Percentiles rank a stretch among this genome's conserved stretches.
Conservation (phyloP, 2,888 invertebrate genomes). For the Diaprepes abbreviatus region DNA sequence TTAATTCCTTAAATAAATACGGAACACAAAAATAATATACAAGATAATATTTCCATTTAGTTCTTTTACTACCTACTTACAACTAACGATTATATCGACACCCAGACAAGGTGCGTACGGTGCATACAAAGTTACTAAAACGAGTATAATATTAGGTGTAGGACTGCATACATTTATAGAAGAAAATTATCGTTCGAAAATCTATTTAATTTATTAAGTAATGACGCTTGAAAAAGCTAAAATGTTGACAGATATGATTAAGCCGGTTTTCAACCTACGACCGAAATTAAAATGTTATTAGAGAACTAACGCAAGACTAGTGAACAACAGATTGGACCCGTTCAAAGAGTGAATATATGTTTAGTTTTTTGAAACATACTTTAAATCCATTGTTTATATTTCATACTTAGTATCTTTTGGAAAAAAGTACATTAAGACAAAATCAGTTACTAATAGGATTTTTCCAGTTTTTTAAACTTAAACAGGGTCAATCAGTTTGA, state of each 20-base stretch:
- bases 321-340: neutral
- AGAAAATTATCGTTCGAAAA: constrained; percentile 7
- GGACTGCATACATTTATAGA: neutral
- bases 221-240: neutral
- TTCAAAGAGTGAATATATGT: too few species aligned
- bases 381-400: too few species aligned
- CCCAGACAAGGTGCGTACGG: neutral
- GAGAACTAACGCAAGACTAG: neutral
- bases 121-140: constrained; percentile 13
- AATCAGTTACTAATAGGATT: too few species aligned
- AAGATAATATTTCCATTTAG: neutral
- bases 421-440: too few species aligned
- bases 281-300: neutral
- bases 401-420: too few species aligned
- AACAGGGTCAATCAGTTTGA: too few species aligned
- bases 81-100: neutral
- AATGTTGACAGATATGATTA: constrained; percentile 15
- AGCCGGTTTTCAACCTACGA: constrained; percentile 6
- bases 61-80: neutral
- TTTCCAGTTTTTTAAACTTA: too few species aligned
- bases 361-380: too few species aligned
- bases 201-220: constrained; percentile 17
- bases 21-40: too few species aligned
- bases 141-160: constrained; percentile 12
- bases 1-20: too few species aligned